Conservation (phyloP, 2,888 invertebrate species). For the Syritta pipiens region DNA sequence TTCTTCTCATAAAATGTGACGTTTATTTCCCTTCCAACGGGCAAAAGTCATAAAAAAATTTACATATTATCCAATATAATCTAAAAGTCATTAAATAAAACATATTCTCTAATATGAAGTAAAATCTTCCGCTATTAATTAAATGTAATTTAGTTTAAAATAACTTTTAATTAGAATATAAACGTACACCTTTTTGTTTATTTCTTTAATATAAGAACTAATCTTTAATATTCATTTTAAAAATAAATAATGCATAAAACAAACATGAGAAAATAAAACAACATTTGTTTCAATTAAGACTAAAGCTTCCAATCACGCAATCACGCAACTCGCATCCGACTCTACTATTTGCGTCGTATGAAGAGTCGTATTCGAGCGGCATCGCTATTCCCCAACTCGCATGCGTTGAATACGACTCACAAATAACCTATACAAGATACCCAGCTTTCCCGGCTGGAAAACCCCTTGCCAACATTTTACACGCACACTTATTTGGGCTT, state of each 20-base stretch:
- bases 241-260: constrained; percentile 3
- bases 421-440: too few relatives aligned
- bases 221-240: constrained; percentile 8
- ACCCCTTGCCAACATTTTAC: too few relatives aligned
- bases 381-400: too few relatives aligned
- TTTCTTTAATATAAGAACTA: neutral
- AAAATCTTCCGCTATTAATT: constrained; percentile 9
- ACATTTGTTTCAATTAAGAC: too few relatives aligned
- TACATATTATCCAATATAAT: neutral
- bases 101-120: constrained; percentile 10
- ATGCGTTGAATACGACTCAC: too few relatives aligned
- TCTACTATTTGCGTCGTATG: too few relatives aligned
- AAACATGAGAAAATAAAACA: too few relatives aligned
- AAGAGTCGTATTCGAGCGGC: too few relatives aligned
- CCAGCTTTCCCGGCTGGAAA: too few relatives aligned
- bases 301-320: too few relatives aligned
- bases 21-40: neutral
- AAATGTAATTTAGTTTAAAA: constrained; percentile 12
- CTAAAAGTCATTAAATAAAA: neutral
- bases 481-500: too few relatives aligned
- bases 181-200: neutral
- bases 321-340: too few relatives aligned
- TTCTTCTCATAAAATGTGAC: neutral
- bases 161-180: constrained; percentile 1
- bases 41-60: neutral